These are phyloP conservation scores for Cantharis nigra DNA, from an alignment of 2,888 invertebrate genomes.

Conservation along the genomic window DNA sequence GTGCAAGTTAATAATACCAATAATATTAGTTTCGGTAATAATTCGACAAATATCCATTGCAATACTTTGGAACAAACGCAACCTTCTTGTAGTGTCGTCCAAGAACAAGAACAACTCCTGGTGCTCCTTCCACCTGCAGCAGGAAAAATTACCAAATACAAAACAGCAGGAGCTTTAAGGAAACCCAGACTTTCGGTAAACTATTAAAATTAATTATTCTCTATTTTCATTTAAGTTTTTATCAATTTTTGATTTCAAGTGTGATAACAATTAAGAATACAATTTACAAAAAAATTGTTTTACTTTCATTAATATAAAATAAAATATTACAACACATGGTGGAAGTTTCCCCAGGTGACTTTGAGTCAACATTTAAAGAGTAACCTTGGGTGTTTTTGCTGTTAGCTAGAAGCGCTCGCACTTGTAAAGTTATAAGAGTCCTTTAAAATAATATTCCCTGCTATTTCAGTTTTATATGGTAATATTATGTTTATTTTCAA, in stretches of 20 bases:
- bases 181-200: slow-evolving; percentile 67
- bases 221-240: too few relatives aligned
- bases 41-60: slow-evolving; percentile 66
- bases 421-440: background rate
- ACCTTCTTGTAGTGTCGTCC: slow-evolving; percentile 7
- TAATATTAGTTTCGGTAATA: slow-evolving; percentile 72
- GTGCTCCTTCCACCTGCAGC: slow-evolving; percentile 62
- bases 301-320: too few relatives aligned
- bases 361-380: background rate
- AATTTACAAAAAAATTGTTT: too few relatives aligned
- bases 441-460: background rate
- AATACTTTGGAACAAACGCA: slow-evolving; percentile 48
- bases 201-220: too few relatives aligned
- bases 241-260: too few relatives aligned
- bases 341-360: too few relatives aligned
- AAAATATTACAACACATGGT: too few relatives aligned
- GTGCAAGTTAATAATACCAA: slow-evolving; percentile 79
- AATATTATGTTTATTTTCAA: too few relatives aligned
- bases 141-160: slow-evolving; percentile 34
- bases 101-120: slow-evolving; percentile 56
- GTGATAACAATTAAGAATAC: too few relatives aligned
- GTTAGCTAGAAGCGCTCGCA: background rate
- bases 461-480: too few relatives aligned
- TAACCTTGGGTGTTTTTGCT: background rate
- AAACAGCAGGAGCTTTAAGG: slow-evolving; percentile 41